These are phyloP conservation scores for Acanthosepion esculentum DNA, from an alignment of 2,888 invertebrate genomes.

Conservation along the genomic window DNA sequence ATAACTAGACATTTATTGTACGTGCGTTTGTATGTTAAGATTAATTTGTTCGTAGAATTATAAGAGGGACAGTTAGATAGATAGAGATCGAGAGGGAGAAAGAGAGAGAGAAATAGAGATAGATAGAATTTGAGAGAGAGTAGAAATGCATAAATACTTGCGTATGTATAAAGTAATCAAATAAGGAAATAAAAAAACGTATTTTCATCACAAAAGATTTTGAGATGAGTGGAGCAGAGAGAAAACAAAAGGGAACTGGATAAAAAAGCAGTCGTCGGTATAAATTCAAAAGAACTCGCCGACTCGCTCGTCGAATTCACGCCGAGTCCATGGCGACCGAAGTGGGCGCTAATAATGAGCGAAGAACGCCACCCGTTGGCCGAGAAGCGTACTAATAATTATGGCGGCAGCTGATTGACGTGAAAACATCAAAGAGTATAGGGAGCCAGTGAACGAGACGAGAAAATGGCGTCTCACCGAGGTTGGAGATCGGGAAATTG, in stretches of 20 bases:
- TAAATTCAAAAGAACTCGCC: background rate
- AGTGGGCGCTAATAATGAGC: slow-evolving; percentile 21
- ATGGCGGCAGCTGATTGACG: slow-evolving; percentile 33
- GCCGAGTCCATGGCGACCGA: slow-evolving; percentile 33
- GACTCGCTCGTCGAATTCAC: background rate
- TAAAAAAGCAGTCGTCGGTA: background rate
- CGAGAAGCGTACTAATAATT: slow-evolving; percentile 7
- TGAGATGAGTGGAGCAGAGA: background rate
- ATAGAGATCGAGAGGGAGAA: no score
- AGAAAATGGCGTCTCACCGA: background rate
- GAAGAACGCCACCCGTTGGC: background rate
- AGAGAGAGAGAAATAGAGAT: no score
- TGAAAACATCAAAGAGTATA: background rate
- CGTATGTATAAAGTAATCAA: no score
- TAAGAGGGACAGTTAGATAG: no score
- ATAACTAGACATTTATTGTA: no score
- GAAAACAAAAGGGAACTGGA: background rate
- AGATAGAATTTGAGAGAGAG: no score
- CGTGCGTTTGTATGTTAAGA: no score
- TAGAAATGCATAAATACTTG: no score
- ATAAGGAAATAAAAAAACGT: background rate
- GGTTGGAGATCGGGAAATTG: no score
- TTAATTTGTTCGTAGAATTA: no score
- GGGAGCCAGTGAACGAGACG: background rate
- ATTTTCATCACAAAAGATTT: background rate